Percentiles rank a stretch among this genome's conserved stretches.
Conservation (phyloP, 92 coral and sea anemone genomes). For the Isaurus tuberculatus region DNA sequence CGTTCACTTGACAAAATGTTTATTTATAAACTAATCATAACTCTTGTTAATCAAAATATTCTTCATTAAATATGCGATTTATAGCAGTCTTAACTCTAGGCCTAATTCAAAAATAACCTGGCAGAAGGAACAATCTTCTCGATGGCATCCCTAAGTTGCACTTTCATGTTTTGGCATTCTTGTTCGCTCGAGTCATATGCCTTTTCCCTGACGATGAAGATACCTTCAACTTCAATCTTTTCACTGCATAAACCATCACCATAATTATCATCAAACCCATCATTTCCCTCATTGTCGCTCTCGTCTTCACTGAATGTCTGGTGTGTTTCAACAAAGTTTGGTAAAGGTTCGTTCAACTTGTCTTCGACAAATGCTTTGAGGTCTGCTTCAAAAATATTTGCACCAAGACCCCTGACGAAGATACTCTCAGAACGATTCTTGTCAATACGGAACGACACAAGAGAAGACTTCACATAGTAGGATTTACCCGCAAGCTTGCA, state of each 20-base stretch:
- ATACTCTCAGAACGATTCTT: background rate
- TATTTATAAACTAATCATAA: no score
- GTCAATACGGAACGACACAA: background rate
- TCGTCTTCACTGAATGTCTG: background rate
- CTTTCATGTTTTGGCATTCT: background rate
- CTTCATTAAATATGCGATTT: no score
- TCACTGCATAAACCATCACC: background rate
- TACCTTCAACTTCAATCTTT: background rate
- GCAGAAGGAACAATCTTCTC: background rate
- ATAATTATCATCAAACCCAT: background rate
- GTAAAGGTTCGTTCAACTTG: background rate
- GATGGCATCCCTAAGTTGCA: background rate
- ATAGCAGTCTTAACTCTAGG: no score
- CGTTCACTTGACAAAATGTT: no score
- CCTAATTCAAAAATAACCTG: constrained; percentile 10
- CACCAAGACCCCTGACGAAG: background rate
- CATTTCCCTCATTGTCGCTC: background rate
- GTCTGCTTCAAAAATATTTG: background rate
- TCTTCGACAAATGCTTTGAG: background rate
- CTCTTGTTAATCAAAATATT: no score
- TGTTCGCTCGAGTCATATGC: constrained; percentile 11
- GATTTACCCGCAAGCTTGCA: constrained; percentile 1
- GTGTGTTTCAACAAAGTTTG: background rate
- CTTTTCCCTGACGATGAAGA: constrained; percentile 18
- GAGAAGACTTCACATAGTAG: background rate